phyloP scores from a whole-genome alignment of 2,888 invertebrate species.

The Crepidodera aurea region DNA sequence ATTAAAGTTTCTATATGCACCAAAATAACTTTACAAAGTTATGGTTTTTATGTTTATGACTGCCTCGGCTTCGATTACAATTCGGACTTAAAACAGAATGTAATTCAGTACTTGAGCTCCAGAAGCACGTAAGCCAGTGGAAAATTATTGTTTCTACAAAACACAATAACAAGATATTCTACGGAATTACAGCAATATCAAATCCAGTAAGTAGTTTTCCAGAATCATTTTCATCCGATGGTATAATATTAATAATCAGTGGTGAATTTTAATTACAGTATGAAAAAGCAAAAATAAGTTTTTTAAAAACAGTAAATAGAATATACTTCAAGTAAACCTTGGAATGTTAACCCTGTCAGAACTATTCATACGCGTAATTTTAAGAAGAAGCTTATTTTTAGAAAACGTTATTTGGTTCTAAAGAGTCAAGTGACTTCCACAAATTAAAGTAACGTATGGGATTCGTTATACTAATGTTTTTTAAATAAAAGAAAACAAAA shows the following conservation, averaged over 20 bases:
- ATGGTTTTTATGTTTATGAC: not conserved
- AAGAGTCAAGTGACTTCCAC: no score
- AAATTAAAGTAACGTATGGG: no score
- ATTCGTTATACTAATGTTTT: no score
- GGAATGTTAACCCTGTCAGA: no score
- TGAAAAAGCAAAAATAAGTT: not conserved
- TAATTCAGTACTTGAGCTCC: constrained; percentile 35
- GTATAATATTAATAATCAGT: constrained; percentile 1
- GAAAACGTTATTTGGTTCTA: no score
- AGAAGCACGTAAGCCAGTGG: constrained; percentile 31
- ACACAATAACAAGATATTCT: constrained; percentile 40
- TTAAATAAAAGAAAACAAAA: no score
- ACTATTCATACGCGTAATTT: no score
- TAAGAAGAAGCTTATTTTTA: no score
- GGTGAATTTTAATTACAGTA: not conserved
- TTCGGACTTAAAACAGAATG: constrained; percentile 19
- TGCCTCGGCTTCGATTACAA: constrained; percentile 22
- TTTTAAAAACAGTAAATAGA: not conserved
- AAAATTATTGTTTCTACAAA: constrained; percentile 36
- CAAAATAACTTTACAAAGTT: not conserved
- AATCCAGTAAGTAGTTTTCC: not conserved
- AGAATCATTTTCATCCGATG: constrained; percentile 1
- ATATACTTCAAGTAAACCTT: no score
- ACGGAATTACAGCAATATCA: constrained; percentile 17
- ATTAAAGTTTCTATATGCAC: not conserved